Conservation (phyloP, 2,888 invertebrate species). For the Odontomyia ornata region DNA sequence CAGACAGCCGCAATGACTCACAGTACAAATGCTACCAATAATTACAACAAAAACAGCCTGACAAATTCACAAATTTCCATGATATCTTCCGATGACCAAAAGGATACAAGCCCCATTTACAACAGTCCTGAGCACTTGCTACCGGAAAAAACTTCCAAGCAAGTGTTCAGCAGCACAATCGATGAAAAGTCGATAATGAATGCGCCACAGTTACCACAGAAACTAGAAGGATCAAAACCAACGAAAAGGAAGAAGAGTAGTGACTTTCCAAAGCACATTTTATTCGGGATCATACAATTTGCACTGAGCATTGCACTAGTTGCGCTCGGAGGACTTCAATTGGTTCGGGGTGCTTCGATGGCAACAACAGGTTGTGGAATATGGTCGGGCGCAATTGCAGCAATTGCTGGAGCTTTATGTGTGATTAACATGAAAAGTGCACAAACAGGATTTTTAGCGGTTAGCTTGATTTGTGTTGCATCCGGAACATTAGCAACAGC, state of each 20-base stretch:
- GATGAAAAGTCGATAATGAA: constrained; percentile 16
- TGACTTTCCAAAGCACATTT: constrained; percentile 58
- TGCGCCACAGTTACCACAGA: constrained; percentile 55
- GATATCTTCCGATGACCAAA: constrained; percentile 55
- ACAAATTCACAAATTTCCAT: constrained; percentile 62
- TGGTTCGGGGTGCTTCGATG: constrained; percentile 61
- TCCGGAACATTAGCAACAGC: constrained; percentile 63
- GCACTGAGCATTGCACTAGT: constrained; percentile 60
- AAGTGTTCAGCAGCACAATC: not conserved
- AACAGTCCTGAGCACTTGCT: constrained; percentile 61
- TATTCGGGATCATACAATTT: constrained; percentile 61
- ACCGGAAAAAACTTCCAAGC: constrained; percentile 28
- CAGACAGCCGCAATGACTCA: constrained; percentile 57
- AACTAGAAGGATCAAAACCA: constrained; percentile 50
- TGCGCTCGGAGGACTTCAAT: constrained; percentile 60
- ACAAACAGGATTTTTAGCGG: constrained; percentile 62
- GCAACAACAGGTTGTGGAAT: constrained; percentile 61
- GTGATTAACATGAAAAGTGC: constrained; percentile 63
- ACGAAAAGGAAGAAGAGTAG: constrained; percentile 51
- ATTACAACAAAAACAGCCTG: constrained; percentile 56
- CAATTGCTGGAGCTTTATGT: constrained; percentile 62
- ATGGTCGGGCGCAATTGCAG: constrained; percentile 62
- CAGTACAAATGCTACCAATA: constrained; percentile 59
- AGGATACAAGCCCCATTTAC: constrained; percentile 58
- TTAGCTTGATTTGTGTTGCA: constrained; percentile 63